Evolutionary conservation across 2,888 invertebrate species (phyloP), one percentile per base, ranked within the genome.

Genomic region (Volucella inflata): DNA sequence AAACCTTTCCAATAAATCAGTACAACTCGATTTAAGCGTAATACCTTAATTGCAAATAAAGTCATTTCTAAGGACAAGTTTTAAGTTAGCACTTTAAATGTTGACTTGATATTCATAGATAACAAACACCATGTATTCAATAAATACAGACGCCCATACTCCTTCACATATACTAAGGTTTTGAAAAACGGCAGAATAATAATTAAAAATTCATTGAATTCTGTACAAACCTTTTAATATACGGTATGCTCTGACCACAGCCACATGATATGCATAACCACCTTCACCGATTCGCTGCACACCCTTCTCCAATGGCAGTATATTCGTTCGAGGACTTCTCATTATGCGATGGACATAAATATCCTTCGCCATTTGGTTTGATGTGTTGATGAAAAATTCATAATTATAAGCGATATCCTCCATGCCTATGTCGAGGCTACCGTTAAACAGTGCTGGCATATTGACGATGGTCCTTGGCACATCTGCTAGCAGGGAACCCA

Each of bases 371-470:
- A 90, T 55, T 60, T 88, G 89, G 70, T 89, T 88, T 14, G 84
- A 88, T 2, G 88, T 88, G 55, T 89, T 89, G 50, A 72, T 87
- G 60, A 91, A 91, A 2, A 90, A n/a, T 0, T 87, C 89, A 87
- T 87, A 89, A 84, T 90, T 90, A 74, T 91, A 91, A 11, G 88
- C 62, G 12, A 91, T 87, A 71, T 91, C 87, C 82, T 91, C 91
- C 89, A 91, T 90, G 77, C 91, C 91, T n/a, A 91, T 82, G 40
- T 88, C 90, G 68, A 91, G 74, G 55, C 80, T 88, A 74, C 91
- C 91, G 4, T 89, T 89, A 75, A 88, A 89, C 46, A 91, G 83
- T 3, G 90, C 89, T 55, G 78, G 75, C 64, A 90, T 75, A 59
- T 80, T 90, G 53, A 90, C 88, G 68, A 91, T 91, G 68, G 70